A percentile compares a stretch with the other conserved stretches of the same genome.
Evolutionary conservation across 2,113 vertebrate genomes (phyloP).

Genomic region (Engraulis encrasicolus): DNA sequence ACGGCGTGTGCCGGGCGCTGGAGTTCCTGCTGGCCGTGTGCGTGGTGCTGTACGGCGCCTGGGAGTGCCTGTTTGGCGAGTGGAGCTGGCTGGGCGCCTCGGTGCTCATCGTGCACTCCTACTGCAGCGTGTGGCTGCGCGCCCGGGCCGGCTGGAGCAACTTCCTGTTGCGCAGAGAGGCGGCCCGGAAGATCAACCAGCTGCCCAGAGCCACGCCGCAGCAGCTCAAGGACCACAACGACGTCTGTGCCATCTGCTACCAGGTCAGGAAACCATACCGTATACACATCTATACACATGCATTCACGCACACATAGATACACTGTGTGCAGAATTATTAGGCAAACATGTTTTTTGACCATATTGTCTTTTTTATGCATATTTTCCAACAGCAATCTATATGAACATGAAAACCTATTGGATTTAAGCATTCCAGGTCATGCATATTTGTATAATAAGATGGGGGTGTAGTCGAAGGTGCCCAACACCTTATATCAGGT

Average conservation of each 20-base stretch:
- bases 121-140: slow-evolving; percentile 88
- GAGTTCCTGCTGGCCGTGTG: slow-evolving; percentile 87
- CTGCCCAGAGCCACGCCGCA: slow-evolving; percentile 73
- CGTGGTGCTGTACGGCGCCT: slow-evolving; percentile 84
- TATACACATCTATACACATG: not conserved
- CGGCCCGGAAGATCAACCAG: slow-evolving; percentile 81
- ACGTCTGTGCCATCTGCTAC: slow-evolving; percentile 88
- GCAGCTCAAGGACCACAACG: slow-evolving; percentile 77
- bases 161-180: slow-evolving; percentile 82
- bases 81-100: slow-evolving; percentile 91
- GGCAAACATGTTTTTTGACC: no score
- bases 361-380: no score
- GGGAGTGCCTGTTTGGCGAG: slow-evolving; percentile 85
- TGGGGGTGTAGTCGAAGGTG: no score
- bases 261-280: slow-evolving; percentile 75
- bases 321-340: no score
- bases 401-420: no score
- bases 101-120: slow-evolving; percentile 85
- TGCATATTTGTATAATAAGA: no score
- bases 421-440: no score
- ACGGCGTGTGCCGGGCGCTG: slow-evolving; percentile 80
- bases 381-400: no score
- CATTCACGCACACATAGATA: no score
- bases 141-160: slow-evolving; percentile 86
- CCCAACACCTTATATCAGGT: no score